Conservation (phyloP, 2,113 vertebrate species). For the Chaenogobius annularis region DNA sequence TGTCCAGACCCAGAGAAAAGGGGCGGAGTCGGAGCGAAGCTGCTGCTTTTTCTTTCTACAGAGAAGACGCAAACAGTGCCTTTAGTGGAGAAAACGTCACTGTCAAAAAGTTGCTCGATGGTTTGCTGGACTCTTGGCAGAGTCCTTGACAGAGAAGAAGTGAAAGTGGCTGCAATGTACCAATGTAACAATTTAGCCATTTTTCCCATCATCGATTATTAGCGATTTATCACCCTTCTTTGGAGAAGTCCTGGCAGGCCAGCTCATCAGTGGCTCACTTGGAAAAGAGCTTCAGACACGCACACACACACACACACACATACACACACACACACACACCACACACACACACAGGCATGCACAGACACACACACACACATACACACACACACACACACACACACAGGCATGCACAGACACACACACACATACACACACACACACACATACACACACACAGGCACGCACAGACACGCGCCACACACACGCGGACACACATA, state of each 20-base stretch:
- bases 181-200: no score
- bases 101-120: no score
- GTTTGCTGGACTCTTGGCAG: no score
- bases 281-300: constrained; percentile 58
- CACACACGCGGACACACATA: constrained; percentile 23
- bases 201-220: no score
- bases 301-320: constrained; percentile 32
- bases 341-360: constrained; percentile 11
- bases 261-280: constrained; percentile 57
- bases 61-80: no score
- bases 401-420: constrained; percentile 32
- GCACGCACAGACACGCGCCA: constrained; percentile 19
- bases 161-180: no score
- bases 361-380: constrained; percentile 32
- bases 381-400: constrained; percentile 23
- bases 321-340: constrained; percentile 22
- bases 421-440: constrained; percentile 22
- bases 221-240: neutral
- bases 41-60: no score
- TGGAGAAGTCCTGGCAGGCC: constrained; percentile 40
- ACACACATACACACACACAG: constrained; percentile 33
- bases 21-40: no score
- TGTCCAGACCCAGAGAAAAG: no score
- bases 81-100: no score
- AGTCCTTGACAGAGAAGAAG: no score